A percentile compares a stretch with the other conserved stretches of the same genome.
Conservation (phyloP, 2,888 invertebrate genomes). For the Cataglyphis livida region DNA sequence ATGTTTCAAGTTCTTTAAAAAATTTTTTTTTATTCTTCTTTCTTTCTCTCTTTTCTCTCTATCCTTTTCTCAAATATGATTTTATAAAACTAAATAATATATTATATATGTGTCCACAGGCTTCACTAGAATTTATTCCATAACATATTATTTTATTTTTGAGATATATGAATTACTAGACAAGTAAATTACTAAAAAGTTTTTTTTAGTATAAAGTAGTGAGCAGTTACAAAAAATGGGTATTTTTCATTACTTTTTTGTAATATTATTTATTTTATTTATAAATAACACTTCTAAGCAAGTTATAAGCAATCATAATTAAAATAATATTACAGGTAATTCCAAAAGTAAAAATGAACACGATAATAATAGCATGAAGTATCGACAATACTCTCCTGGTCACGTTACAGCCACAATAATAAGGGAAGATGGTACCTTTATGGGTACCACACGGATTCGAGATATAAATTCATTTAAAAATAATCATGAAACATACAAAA, state of each 20-base stretch:
- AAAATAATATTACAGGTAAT: conserved; percentile 11
- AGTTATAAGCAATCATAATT: not conserved
- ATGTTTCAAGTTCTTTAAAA: not conserved
- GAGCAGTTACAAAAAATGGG: not conserved
- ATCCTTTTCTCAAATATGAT: not conserved
- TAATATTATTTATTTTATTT: conserved; percentile 1
- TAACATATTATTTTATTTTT: not conserved
- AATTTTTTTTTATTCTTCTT: not conserved
- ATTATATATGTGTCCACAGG: not conserved
- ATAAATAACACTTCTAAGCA: not conserved
- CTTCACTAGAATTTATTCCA: not conserved
- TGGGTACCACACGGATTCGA: too few species aligned
- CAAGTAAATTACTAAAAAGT: not conserved
- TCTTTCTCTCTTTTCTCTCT: not conserved
- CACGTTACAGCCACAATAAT: too few species aligned
- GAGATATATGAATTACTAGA: not conserved
- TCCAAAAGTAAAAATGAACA: not conserved
- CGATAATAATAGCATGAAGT: too few species aligned
- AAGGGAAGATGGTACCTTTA: too few species aligned
- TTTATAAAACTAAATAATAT: not conserved
- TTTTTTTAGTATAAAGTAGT: not conserved
- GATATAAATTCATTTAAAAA: too few species aligned
- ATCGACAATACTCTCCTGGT: too few species aligned
- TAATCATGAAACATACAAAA: too few species aligned
- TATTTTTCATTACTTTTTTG: not conserved